Percentiles rank a stretch among this genome's conserved stretches.
phyloP scores from a whole-genome alignment of 2,888 invertebrate genomes.

The Eustalomyia histrio region DNA sequence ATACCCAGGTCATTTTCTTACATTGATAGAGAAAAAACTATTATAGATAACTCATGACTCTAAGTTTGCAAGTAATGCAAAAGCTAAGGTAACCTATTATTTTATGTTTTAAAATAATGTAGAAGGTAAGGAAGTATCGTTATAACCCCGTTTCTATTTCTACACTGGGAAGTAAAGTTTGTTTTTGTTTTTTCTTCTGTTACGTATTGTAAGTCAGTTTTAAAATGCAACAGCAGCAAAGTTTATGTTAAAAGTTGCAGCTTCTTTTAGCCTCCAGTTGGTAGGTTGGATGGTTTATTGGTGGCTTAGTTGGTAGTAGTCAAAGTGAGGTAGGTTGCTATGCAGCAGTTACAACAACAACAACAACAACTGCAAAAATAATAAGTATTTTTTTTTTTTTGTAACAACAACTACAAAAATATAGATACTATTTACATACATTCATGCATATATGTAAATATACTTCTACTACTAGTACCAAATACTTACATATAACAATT shows the following conservation, averaged over 20 bases:
- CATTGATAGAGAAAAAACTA: no score
- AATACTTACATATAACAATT: slow-evolving; percentile 16
- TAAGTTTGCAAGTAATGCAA: no score
- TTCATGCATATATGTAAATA: slow-evolving; percentile 17
- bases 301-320: slow-evolving; percentile 32
- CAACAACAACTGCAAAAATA: slow-evolving; percentile 19
- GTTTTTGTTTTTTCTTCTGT: slow-evolving; percentile 2
- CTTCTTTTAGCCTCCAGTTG: slow-evolving; percentile 61
- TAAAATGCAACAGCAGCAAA: slow-evolving; percentile 52
- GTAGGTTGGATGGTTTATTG: slow-evolving; percentile 29
- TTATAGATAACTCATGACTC: no score
- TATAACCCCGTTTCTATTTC: no score
- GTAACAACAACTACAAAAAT: not conserved
- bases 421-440: slow-evolving; percentile 31
- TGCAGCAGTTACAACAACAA: slow-evolving; percentile 28
- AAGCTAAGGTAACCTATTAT: no score
- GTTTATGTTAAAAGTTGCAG: slow-evolving; percentile 52
- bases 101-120: no score
- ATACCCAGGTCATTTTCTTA: no score
- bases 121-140: no score
- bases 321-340: slow-evolving; percentile 52
- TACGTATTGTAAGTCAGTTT: slow-evolving; percentile 34
- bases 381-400: slow-evolving; percentile 27
- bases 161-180: no score
- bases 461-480: not conserved